Percentiles rank a stretch among this genome's conserved stretches.
Conservation (phyloP, 2,797 vertebrate species). For the Enoplosus armatus region DNA sequence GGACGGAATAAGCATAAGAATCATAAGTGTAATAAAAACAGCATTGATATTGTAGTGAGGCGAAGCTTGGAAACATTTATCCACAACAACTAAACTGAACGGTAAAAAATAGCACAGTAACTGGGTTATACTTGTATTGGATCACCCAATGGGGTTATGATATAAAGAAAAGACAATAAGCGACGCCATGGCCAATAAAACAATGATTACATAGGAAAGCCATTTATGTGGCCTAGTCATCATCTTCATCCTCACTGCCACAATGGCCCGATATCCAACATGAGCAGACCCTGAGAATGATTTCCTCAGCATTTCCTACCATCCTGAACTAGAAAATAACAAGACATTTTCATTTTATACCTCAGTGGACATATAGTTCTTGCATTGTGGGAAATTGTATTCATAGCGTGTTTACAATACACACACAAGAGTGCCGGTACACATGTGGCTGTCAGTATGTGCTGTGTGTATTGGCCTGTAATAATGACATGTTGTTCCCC, state of each 20-base stretch:
- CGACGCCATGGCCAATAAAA: slow-evolving; percentile 47
- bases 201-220: slow-evolving; percentile 53
- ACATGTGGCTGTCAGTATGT: slow-evolving; percentile 60
- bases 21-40: slow-evolving; percentile 18
- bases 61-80: slow-evolving; percentile 30
- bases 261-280: slow-evolving; percentile 30
- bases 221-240: slow-evolving; percentile 47
- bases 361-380: slow-evolving; percentile 68
- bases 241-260: slow-evolving; percentile 48
- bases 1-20: slow-evolving; percentile 22
- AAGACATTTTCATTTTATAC: slow-evolving; percentile 80
- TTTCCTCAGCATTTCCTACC: slow-evolving; percentile 51
- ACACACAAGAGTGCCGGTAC: slow-evolving; percentile 51
- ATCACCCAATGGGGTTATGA: slow-evolving; percentile 30
- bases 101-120: neutral
- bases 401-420: slow-evolving; percentile 76
- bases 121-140: neutral
- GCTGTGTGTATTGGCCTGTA: slow-evolving; percentile 51
- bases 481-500: slow-evolving; percentile 75
- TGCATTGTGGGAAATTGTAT: slow-evolving; percentile 72
- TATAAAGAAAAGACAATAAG: slow-evolving; percentile 35
- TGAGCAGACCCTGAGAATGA: slow-evolving; percentile 39
- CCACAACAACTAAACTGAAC: slow-evolving; percentile 19
- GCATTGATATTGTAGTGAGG: neutral
- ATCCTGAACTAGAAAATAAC: slow-evolving; percentile 67